phyloP scores from a whole-genome alignment of 2,113 vertebrate species.

The Machaerirhynchus nigripectus region DNA sequence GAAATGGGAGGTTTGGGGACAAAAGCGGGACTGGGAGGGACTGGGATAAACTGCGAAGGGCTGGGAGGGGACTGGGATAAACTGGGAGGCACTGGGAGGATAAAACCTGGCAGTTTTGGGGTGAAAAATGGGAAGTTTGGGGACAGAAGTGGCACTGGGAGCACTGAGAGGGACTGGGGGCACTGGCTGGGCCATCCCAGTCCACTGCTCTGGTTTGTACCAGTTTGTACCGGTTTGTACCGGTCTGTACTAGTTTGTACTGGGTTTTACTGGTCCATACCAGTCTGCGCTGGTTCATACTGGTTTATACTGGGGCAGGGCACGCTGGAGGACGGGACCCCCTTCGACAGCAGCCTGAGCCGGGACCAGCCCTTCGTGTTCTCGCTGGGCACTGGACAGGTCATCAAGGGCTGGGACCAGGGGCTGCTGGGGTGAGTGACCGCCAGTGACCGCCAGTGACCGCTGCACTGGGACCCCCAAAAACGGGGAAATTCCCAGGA shows the following conservation, averaged over 20 bases:
- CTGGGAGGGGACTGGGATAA: no score
- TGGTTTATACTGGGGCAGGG: background rate
- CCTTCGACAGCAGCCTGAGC: background rate
- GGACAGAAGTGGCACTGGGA: background rate
- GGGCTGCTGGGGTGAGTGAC: background rate
- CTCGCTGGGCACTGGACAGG: background rate
- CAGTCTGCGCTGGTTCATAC: background rate
- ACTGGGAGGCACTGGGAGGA: no score
- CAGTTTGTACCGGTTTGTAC: background rate
- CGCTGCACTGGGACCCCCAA: no score
- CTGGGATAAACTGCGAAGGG: no score
- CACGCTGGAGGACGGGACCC: background rate
- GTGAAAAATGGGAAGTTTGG: no score
- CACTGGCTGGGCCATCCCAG: background rate
- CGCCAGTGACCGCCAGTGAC: no score
- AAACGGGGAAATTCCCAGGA: no score
- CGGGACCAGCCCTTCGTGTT: background rate
- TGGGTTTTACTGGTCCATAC: background rate
- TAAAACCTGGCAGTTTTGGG: no score
- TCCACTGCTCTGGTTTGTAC: rapidly evolving
- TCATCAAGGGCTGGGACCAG: background rate
- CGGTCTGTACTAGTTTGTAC: rapidly evolving
- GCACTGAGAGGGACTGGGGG: background rate
- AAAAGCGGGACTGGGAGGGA: background rate
- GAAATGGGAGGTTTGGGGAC: no score